Percentiles rank a stretch among this genome's conserved stretches.
Evolutionary conservation across 2,797 vertebrate species (phyloP).

Genomic region (Rhinophrynus dorsalis): DNA sequence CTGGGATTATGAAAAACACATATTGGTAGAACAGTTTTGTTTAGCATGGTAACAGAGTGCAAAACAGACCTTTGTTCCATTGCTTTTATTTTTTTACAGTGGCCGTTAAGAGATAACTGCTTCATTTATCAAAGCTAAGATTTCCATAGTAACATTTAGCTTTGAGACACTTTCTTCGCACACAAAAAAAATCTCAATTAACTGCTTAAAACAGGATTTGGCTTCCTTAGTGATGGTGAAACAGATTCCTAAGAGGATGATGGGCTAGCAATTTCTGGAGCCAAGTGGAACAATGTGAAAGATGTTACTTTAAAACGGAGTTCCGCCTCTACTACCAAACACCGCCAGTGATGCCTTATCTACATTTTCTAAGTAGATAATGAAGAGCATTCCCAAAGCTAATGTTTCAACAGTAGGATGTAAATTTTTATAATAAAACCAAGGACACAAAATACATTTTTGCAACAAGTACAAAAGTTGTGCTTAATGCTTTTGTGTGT

Average conservation of each 20-base stretch:
- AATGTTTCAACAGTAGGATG: too few species aligned
- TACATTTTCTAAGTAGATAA: not conserved
- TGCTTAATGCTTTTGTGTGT: too few species aligned
- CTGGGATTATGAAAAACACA: conserved; percentile 45
- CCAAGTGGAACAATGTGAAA: not conserved
- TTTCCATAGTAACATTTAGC: conserved; percentile 70
- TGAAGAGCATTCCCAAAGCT: too few species aligned
- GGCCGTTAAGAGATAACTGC: conserved; percentile 63
- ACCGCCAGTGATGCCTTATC: not conserved
- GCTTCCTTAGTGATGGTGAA: conserved; percentile 62
- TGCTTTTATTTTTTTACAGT: conserved; percentile 63
- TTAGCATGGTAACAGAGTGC: conserved; percentile 50
- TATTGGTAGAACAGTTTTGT: conserved; percentile 44
- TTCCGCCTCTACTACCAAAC: not conserved
- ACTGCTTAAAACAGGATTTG: conserved; percentile 55
- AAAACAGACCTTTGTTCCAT: conserved; percentile 58
- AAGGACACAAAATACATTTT: too few species aligned
- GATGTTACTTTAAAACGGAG: not conserved
- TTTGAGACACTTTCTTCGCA: conserved; percentile 59
- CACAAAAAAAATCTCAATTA: conserved; percentile 59
- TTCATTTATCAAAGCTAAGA: conserved; percentile 69
- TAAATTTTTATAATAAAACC: too few species aligned
- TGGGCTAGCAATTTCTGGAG: not conserved
- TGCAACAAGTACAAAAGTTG: too few species aligned
- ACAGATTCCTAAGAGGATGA: conserved; percentile 51